Evolutionary conservation across 2,888 invertebrate species (phyloP).

Genomic region (Spilarctia lutea): DNA sequence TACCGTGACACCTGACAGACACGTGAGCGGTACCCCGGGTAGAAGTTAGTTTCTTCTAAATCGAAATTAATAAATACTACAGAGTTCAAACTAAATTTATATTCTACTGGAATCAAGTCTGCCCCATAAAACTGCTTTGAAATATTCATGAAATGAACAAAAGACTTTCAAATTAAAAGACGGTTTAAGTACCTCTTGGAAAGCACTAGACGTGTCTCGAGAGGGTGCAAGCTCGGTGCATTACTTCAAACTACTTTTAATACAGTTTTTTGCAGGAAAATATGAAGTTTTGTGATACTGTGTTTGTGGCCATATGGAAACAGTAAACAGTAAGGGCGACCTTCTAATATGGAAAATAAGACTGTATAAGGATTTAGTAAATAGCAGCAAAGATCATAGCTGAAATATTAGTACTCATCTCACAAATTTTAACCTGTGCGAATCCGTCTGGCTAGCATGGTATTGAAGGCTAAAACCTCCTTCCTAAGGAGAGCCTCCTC

Average conservation of each 20-base stretch:
- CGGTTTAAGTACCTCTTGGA: slow-evolving; percentile 17
- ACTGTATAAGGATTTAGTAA: no score
- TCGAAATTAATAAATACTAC: not conserved
- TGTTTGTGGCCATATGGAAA: not conserved
- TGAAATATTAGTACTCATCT: no score
- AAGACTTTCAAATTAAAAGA: slow-evolving; percentile 43
- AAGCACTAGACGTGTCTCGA: slow-evolving; percentile 44
- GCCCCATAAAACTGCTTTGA: not conserved
- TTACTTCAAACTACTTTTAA: slow-evolving; percentile 18
- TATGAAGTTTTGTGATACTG: not conserved
- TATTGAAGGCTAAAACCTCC: no score
- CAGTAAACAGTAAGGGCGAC: no score
- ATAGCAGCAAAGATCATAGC: no score
- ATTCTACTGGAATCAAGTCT: not conserved
- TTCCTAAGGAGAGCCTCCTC: no score
- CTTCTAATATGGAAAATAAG: no score
- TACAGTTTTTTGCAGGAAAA: not conserved
- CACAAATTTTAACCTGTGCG: no score
- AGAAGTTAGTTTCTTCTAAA: not conserved
- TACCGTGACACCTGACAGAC: no score
- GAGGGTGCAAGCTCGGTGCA: slow-evolving; percentile 23
- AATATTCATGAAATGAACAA: slow-evolving; percentile 19
- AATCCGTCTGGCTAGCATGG: no score
- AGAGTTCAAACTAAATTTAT: not conserved
- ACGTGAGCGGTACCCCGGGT: no score